Base-by-base conservation (phyloP, 30 jellyfish, hydroid and myxozoan genomes). In the Cassiopea andromeda region DNA sequence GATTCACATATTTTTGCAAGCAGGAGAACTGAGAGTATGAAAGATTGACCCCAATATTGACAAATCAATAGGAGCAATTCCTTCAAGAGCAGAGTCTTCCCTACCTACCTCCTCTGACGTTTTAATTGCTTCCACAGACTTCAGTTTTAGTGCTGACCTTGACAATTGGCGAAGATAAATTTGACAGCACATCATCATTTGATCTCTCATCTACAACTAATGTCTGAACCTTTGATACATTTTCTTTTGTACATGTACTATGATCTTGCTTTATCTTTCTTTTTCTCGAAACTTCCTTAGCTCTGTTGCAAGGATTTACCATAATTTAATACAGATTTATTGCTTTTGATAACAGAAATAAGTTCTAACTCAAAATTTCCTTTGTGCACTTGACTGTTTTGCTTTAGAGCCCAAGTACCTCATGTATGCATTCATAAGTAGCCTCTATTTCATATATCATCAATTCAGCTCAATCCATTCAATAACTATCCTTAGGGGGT, bases 11-110 rank as follows among this genome's bases (percentile, higher is more conserved):
- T 47, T 68, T 68, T 68, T 68, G 43, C 77, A 68, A 68, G 43
- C 77, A 17, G 77, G 77, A 68, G 4, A 68, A 68, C 77, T 17
- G 77, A 68, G 77, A 68, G 46, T 68, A 47, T 47, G 18, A 68
- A 68, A 68, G 47, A 68, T 15, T 44, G 4, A 44, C 77, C 47
- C 8, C 77, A 68, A 68, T 44, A 68, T 68, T 68, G 77, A 44
- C 18, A 68, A 68, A 47, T 68, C 77, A 68, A 68, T 68, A 17
- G 43, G 77, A 47, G 43, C 77, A 68, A 68, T 27, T 27, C 38
- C 38, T 27, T 27, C 38, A 27, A 27, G 38, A 27, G 38, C 38
- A 27, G 38, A 27, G 38, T 27, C 38, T 27, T 27, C 38, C 38
- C 38, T 27, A 27, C 38, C 38, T 27, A 27, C 38, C 38, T 27